Evolutionary conservation across 2,888 invertebrate genomes (phyloP).

Genomic region (Eilema caniola): DNA sequence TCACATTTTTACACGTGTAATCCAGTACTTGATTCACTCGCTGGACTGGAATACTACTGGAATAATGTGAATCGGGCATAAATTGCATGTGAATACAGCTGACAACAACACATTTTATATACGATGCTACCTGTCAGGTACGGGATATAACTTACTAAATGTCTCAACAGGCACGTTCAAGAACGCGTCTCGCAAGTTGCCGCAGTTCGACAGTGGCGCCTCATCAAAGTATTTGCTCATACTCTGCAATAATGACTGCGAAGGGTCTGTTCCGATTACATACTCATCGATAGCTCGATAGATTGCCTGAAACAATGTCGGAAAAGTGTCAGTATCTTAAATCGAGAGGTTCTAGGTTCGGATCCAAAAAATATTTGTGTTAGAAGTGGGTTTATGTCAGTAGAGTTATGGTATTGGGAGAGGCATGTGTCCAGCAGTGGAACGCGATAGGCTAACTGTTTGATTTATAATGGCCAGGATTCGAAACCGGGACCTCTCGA

Average conservation of each 20-base stretch:
- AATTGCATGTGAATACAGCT: neutral
- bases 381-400: no score
- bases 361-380: no score
- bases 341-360: no score
- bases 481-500: no score
- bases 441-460: no score
- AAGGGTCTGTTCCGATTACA: constrained; percentile 89
- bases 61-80: no score
- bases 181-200: constrained; percentile 72
- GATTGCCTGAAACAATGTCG: constrained; percentile 68
- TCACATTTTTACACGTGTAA: no score
- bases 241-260: constrained; percentile 87
- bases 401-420: no score
- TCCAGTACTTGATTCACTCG: no score
- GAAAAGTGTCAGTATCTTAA: neutral
- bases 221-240: constrained; percentile 71
- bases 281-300: constrained; percentile 83
- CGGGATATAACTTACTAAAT: constrained; percentile 55
- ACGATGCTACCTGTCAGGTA: constrained; percentile 59
- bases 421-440: no score
- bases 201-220: constrained; percentile 73
- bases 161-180: constrained; percentile 68
- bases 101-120: neutral
- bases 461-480: no score
- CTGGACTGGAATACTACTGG: no score